phyloP scores from a whole-genome alignment of 2,888 invertebrate genomes.

The Eulithis testata region DNA sequence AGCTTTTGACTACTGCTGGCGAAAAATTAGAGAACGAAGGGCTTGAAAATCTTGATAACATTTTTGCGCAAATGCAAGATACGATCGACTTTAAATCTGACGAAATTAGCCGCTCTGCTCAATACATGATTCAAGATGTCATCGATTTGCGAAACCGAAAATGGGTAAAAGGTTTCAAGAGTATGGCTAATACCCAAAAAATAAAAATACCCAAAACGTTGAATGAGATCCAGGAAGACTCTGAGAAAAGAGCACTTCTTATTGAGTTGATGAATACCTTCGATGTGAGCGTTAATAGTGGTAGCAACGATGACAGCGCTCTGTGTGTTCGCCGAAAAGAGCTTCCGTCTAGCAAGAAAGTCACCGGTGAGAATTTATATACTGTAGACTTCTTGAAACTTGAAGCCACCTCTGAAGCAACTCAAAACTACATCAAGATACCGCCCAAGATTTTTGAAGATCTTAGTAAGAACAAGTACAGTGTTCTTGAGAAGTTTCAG shows the following conservation, averaged over 20 bases:
- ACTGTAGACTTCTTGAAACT: conserved; percentile 73
- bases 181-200: conserved; percentile 86
- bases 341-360: not conserved
- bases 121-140: conserved; percentile 95
- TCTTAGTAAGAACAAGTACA: conserved; percentile 58
- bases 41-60: conserved; percentile 73
- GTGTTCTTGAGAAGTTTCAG: conserved; percentile 63
- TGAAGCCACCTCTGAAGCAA: conserved; percentile 69
- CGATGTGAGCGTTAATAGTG: conserved; percentile 68
- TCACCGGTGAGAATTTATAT: conserved; percentile 30
- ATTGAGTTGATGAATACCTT: conserved; percentile 80
- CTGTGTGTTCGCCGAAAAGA: not conserved
- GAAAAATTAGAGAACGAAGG: conserved; percentile 87
- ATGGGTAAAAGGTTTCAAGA: conserved; percentile 91
- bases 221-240: conserved; percentile 96
- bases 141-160: conserved; percentile 92
- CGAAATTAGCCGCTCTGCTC: conserved; percentile 86
- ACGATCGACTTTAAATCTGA: conserved; percentile 87
- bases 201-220: conserved; percentile 92
- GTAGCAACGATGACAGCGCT: not conserved
- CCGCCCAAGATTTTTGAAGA: conserved; percentile 65
- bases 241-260: conserved; percentile 91
- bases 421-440: conserved; percentile 68
- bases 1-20: conserved; percentile 95
- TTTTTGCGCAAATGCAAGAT: conserved; percentile 88